Conservation (phyloP, 2,113 vertebrate genomes). For the Siniperca chuatsi region DNA sequence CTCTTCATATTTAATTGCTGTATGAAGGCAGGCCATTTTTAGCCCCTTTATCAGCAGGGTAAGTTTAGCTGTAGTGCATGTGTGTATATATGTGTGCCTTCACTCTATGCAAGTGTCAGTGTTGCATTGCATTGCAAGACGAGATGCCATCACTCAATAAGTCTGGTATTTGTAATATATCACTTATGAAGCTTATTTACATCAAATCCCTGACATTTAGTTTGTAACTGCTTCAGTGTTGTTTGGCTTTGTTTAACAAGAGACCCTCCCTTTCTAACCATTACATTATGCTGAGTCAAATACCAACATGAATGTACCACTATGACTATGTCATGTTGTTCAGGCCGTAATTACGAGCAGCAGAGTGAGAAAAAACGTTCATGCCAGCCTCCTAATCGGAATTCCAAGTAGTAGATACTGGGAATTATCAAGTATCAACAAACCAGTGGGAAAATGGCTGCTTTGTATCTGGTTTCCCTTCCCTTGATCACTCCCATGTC, state of each 20-base stretch:
- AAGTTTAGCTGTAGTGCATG: background rate
- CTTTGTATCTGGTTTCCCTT: background rate
- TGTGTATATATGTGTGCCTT: background rate
- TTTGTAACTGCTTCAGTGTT: background rate
- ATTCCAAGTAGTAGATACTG: background rate
- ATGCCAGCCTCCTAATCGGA: no score
- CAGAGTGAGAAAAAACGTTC: no score
- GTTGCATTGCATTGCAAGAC: background rate
- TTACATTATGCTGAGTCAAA: background rate
- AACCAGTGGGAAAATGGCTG: background rate
- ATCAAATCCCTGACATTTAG: background rate
- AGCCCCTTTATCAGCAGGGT: conserved; percentile 14
- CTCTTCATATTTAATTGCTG: conserved; percentile 60
- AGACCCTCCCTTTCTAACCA: background rate
- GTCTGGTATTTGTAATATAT: background rate
- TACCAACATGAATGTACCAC: background rate
- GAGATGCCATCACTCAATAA: background rate
- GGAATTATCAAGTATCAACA: background rate
- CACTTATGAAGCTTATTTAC: background rate
- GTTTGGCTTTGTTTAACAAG: background rate
- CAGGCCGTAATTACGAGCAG: no score
- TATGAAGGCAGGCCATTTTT: conserved; percentile 29
- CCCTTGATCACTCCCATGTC: background rate
- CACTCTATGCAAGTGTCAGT: background rate
- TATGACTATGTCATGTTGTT: no score